Evolutionary conservation across 2,797 vertebrate species (phyloP).

Genomic region (Myiotriccus ornatus): DNA sequence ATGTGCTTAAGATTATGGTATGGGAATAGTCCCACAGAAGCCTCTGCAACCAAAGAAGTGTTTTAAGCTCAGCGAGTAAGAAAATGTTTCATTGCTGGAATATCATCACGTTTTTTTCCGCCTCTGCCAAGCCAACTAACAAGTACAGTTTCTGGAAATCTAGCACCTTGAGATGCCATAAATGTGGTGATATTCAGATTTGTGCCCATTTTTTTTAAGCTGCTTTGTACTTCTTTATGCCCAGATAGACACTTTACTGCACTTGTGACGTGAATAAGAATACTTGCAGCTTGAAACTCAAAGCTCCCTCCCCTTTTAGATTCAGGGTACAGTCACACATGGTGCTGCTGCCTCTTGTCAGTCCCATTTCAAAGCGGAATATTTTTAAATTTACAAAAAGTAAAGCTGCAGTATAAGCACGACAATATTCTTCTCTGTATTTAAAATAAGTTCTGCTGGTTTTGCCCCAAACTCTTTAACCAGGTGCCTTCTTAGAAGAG

Average conservation of each 20-base stretch:
- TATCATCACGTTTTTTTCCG: background rate
- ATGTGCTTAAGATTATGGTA: slow-evolving; percentile 45
- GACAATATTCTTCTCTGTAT: background rate
- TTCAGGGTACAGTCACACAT: rapidly evolving
- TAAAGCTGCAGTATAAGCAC: background rate
- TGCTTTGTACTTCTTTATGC: background rate
- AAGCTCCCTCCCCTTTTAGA: background rate
- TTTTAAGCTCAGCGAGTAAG: slow-evolving; percentile 1
- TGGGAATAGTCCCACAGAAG: slow-evolving; percentile 14
- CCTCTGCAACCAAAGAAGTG: background rate
- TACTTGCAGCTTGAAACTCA: background rate
- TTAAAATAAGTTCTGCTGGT: background rate
- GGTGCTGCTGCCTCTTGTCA: background rate
- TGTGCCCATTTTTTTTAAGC: background rate
- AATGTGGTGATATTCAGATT: background rate
- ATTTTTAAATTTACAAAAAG: background rate
- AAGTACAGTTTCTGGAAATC: background rate
- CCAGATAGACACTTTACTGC: background rate
- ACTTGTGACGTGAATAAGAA: background rate
- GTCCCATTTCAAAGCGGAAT: background rate
- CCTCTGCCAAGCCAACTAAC: background rate
- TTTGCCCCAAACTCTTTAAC: background rate
- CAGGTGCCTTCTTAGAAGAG: background rate
- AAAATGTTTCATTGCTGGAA: background rate
- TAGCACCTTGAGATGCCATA: background rate